Conservation (phyloP, 2,113 vertebrate genomes). For the Carassius carassius region DNA sequence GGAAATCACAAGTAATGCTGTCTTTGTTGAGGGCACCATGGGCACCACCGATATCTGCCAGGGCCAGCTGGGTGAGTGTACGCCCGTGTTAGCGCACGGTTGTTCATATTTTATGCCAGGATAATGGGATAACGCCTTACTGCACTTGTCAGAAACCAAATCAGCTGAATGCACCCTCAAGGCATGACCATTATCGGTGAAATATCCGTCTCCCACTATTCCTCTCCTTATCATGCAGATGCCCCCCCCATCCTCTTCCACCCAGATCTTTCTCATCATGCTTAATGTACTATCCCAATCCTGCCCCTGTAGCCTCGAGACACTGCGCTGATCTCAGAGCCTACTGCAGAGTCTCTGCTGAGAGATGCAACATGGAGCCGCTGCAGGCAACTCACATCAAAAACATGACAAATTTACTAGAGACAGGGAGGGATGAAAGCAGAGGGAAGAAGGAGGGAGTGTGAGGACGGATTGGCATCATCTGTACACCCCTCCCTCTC, state of each 20-base stretch:
- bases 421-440: conserved; percentile 30
- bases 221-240: conserved; percentile 52
- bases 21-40: conserved; percentile 75
- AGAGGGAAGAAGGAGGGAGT: neutral
- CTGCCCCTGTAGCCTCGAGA: conserved; percentile 46
- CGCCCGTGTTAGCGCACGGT: conserved; percentile 23
- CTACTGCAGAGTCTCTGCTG: conserved; percentile 51
- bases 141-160: conserved; percentile 44
- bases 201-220: conserved; percentile 50
- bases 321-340: conserved; percentile 38
- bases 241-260: conserved; percentile 35
- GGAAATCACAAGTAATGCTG: conserved; percentile 72
- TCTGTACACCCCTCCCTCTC: conserved; percentile 34
- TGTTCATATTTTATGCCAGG: conserved; percentile 41
- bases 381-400: conserved; percentile 53
- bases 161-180: conserved; percentile 37
- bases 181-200: conserved; percentile 46
- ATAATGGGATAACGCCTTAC: conserved; percentile 53
- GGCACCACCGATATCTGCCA: conserved; percentile 81
- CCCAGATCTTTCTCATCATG: conserved; percentile 39
- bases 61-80: conserved; percentile 78
- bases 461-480: conserved; percentile 37
- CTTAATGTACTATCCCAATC: conserved; percentile 43
- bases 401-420: conserved; percentile 18
- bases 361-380: conserved; percentile 48